A percentile compares a stretch with the other conserved stretches of the same genome.
These are phyloP conservation scores for Anoplopoma fimbria DNA, from an alignment of 2,113 vertebrate genomes.

Conservation along the genomic window DNA sequence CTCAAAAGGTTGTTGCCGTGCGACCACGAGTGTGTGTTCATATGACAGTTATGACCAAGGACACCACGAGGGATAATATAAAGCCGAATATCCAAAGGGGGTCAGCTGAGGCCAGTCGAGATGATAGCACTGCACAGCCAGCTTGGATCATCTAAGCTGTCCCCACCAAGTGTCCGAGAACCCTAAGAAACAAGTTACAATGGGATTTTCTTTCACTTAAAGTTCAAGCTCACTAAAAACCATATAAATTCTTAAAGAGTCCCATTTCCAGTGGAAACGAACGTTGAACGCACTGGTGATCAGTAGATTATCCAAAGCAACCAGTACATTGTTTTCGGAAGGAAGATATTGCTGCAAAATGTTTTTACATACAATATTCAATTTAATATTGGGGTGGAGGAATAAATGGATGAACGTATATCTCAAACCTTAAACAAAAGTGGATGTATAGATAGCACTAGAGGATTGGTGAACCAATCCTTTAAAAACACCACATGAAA, in stretches of 20 bases:
- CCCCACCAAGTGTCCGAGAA: constrained; percentile 11
- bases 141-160: constrained; percentile 25
- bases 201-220: too few species aligned
- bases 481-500: neutral
- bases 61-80: constrained; percentile 4
- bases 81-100: neutral
- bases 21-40: neutral
- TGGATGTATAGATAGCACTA: neutral
- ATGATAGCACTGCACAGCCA: neutral
- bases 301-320: neutral
- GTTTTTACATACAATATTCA: neutral
- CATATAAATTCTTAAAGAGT: neutral
- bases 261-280: neutral
- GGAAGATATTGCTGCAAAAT: neutral
- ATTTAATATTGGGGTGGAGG: neutral
- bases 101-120: neutral
- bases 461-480: neutral
- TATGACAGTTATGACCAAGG: neutral
- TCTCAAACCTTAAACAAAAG: neutral
- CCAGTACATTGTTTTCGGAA: neutral
- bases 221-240: neutral
- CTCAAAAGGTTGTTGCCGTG: neutral
- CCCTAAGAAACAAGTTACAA: neutral
- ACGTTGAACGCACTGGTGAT: neutral
- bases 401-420: neutral